Evolutionary conservation across 1,140 invertebrate genomes (phyloP).

Genomic region (Saxidomus purpurata): DNA sequence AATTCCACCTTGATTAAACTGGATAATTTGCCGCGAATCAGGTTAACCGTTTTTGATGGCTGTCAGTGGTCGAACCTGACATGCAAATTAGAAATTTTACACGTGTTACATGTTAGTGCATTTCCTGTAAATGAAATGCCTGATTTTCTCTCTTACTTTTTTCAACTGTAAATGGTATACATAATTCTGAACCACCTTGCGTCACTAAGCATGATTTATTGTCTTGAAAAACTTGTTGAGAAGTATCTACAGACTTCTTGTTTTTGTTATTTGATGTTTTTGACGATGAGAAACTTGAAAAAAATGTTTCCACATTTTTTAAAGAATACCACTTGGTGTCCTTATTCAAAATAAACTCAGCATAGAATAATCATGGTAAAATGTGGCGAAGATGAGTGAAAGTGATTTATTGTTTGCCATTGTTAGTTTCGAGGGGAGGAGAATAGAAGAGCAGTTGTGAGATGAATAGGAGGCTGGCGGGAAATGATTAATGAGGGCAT

Average conservation of each 20-base stretch:
- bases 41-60: background rate
- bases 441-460: slow-evolving; percentile 2
- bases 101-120: slow-evolving; percentile 20
- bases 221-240: no score
- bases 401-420: slow-evolving; percentile 57
- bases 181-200: no score
- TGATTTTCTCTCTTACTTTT: background rate
- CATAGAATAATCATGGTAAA: background rate
- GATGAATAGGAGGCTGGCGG: background rate
- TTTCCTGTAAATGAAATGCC: background rate
- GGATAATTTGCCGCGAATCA: slow-evolving; percentile 18
- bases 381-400: slow-evolving; percentile 7
- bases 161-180: no score
- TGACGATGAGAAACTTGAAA: background rate
- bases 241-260: background rate
- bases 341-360: background rate
- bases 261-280: background rate
- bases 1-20: slow-evolving; percentile 18
- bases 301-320: background rate
- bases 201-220: no score
- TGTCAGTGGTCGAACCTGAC: slow-evolving; percentile 3
- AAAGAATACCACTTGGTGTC: background rate
- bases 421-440: background rate
- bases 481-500: slow-evolving; percentile 51
- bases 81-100: slow-evolving; percentile 5